Percentiles rank a stretch among this genome's conserved stretches.
Evolutionary conservation across 2,113 vertebrate species (phyloP).

Genomic region (Motacilla tschutschensis): DNA sequence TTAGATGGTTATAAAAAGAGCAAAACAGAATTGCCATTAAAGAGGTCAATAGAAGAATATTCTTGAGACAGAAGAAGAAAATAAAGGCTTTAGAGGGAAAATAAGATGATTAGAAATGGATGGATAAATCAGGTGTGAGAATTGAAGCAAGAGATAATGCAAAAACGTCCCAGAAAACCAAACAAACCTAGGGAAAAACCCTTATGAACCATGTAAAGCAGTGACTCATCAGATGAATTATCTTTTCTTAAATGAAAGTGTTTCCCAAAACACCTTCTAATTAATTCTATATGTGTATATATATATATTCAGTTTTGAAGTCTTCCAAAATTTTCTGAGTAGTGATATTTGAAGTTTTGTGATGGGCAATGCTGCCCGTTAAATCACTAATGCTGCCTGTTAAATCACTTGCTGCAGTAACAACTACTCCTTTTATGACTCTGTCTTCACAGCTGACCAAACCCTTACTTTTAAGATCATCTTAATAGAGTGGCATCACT

Average conservation of each 20-base stretch:
- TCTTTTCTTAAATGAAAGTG: not conserved
- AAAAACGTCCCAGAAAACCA: not conserved
- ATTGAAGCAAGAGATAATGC: not conserved
- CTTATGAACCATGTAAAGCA: not conserved
- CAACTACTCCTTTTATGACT: not conserved
- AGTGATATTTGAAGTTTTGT: not conserved
- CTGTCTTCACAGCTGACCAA: not conserved
- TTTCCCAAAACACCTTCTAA: not conserved
- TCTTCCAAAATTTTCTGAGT: not conserved
- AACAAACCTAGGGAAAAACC: rapidly evolving
- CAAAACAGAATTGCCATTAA: not conserved
- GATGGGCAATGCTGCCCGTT: not conserved
- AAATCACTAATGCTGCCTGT: not conserved
- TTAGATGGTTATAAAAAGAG: not conserved
- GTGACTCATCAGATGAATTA: not conserved
- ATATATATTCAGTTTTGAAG: not conserved
- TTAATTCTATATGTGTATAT: not conserved
- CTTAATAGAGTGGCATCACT: not conserved
- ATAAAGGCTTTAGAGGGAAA: not conserved
- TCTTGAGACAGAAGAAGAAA: not conserved
- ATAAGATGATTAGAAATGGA: not conserved
- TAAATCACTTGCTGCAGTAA: not conserved
- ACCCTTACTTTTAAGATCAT: not conserved
- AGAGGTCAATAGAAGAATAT: not conserved
- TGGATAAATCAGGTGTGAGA: not conserved